Evolutionary conservation across 1,140 invertebrate species (phyloP), one percentile per base, ranked within the genome.

Genomic region (Gryllus bimaculatus): DNA sequence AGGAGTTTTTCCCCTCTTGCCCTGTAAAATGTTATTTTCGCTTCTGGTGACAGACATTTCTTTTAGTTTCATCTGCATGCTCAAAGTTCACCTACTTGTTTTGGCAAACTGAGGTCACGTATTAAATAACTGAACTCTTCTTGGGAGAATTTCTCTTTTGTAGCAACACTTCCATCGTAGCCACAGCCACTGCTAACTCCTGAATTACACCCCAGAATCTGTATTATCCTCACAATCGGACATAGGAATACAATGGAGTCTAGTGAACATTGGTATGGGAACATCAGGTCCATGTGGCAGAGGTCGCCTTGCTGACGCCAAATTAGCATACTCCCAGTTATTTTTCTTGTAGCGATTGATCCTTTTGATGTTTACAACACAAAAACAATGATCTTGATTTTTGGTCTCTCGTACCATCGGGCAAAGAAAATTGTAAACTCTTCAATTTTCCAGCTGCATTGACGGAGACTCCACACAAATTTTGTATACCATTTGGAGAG

Each of bases 1-100:
- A 73, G 66, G 66, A 73, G 66, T 73, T n/a, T n/a, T 73, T 1
- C 66, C 66, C 6, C 1, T 73, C n/a, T 73, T 1, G 66, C 3
- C 66, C 66, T 73, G n/a, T 73, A 73, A 73, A 73, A 13, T n/a
- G 66, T 73, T 73, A 73, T 73, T 73, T 73, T 73, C 13, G 66
- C 66, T 73, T 73, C 66, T n/a, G 66, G 66, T 73, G 13, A 3
- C 66, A 73, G 66, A 73, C 66, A 73, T 13, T 73, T 15, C n/a
- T 73, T 73, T 73, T 73, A 1, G 1, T 73, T 73, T 73, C 1
- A 6, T n/a, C 66, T 73, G 66, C 1, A 73, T 73, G 66, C 66
- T 15, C 1, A 39, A 39, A 39, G 1, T 39, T 39, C 26, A 39
- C 2, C n/a, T 73, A 6, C 66, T 73, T 73, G 13, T n/a, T 73